A percentile compares a stretch with the other conserved stretches of the same genome.
Conservation (phyloP, 2,113 vertebrate genomes). For the Ochotona curzoniae region DNA sequence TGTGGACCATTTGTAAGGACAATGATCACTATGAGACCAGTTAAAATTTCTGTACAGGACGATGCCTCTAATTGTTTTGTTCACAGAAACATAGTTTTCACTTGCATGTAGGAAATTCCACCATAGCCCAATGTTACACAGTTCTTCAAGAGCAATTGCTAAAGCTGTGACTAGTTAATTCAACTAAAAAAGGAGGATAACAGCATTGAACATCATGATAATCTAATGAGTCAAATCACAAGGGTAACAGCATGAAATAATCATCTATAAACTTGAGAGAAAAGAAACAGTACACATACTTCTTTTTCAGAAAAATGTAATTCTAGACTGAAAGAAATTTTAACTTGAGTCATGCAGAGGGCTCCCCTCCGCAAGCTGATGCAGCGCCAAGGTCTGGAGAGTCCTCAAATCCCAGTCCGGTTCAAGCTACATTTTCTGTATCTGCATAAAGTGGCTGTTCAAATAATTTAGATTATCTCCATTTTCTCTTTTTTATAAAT, state of each 20-base stretch:
- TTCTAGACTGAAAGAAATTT: conserved; percentile 9
- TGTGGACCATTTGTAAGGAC: background rate
- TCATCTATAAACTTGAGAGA: background rate
- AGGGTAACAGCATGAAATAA: background rate
- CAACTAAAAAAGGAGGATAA: background rate
- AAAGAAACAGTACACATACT: background rate
- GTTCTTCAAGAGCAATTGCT: background rate
- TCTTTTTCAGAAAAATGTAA: background rate
- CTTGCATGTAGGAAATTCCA: background rate
- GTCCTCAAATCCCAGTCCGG: background rate
- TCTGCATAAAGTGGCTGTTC: background rate
- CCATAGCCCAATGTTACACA: background rate
- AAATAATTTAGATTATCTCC: no score
- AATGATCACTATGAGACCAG: conserved; percentile 4
- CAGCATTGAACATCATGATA: background rate
- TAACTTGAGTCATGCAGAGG: background rate
- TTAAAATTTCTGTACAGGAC: background rate
- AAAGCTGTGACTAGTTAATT: background rate
- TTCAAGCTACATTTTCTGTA: background rate
- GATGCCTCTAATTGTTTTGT: background rate
- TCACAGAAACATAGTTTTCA: background rate
- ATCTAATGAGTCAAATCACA: background rate
- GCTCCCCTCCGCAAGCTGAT: background rate
- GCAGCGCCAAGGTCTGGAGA: background rate
- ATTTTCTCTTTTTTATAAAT: no score